Conservation (phyloP, 2,113 vertebrate genomes). For the Phalacrocorax aristotelis region DNA sequence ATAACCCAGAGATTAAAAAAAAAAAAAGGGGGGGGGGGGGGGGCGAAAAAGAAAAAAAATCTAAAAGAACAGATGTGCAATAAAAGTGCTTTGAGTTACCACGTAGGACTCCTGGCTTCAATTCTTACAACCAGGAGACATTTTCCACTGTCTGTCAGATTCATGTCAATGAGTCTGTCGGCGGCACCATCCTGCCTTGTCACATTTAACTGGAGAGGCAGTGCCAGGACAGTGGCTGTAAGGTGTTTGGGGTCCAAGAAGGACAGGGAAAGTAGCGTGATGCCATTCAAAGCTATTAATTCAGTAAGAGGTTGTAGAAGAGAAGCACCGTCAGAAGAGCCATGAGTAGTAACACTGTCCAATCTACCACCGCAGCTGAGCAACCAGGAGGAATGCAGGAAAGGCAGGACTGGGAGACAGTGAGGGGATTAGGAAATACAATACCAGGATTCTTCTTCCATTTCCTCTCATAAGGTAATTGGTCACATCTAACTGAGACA, state of each 20-base stretch:
- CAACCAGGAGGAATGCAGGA: slow-evolving; percentile 13
- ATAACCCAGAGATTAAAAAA: background rate
- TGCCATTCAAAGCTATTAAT: background rate
- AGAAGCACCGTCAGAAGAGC: background rate
- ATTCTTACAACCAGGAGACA: background rate
- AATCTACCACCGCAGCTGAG: background rate
- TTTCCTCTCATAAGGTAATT: slow-evolving; percentile 50
- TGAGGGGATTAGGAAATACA: slow-evolving; percentile 47
- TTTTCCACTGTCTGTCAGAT: background rate
- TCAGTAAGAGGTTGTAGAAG: background rate
- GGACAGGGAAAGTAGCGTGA: background rate
- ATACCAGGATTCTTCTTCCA: slow-evolving; percentile 16
- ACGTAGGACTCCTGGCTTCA: background rate
- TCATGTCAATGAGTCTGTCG: background rate
- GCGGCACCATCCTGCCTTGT: background rate
- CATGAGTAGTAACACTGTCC: background rate
- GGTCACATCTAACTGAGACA: background rate
- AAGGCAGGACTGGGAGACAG: background rate
- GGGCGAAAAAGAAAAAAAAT: background rate
- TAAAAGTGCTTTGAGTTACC: background rate
- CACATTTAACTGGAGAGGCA: background rate
- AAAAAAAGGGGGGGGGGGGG: rapidly evolving
- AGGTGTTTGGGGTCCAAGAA: background rate
- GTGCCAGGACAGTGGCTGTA: background rate
- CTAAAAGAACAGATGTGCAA: background rate